A percentile compares a stretch with the other conserved stretches of the same genome.
Evolutionary conservation across 2,888 invertebrate species (phyloP).

Genomic region (Atrina japonica): DNA sequence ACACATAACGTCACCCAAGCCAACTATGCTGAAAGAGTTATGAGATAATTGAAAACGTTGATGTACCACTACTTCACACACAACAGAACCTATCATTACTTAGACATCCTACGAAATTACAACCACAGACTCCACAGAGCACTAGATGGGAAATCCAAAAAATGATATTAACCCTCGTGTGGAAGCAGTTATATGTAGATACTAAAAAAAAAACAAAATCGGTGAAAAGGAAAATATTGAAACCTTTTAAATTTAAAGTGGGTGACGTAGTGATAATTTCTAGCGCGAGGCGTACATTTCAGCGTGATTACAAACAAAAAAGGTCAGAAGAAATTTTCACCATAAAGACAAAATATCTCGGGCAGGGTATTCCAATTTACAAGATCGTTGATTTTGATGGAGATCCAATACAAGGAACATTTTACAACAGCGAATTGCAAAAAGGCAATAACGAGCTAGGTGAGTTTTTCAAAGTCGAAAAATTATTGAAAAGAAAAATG

Average conservation of each 20-base stretch:
- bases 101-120: slow-evolving; percentile 43
- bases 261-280: slow-evolving; percentile 17
- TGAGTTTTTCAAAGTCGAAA: slow-evolving; percentile 49
- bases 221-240: not conserved
- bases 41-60: slow-evolving; percentile 20
- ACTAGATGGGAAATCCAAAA: slow-evolving; percentile 42
- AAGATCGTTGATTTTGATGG: slow-evolving; percentile 23
- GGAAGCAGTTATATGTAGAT: slow-evolving; percentile 34
- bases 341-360: slow-evolving; percentile 12
- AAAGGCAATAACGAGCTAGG: slow-evolving; percentile 47
- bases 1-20: slow-evolving; percentile 31
- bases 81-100: slow-evolving; percentile 37
- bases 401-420: slow-evolving; percentile 11
- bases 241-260: slow-evolving; percentile 11
- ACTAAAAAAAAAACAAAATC: not conserved
- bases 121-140: slow-evolving; percentile 45
- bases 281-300: not conserved
- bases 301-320: slow-evolving; percentile 10
- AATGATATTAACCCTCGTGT: slow-evolving; percentile 43
- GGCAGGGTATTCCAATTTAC: slow-evolving; percentile 33
- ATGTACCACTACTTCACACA: slow-evolving; percentile 27
- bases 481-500: slow-evolving; percentile 40
- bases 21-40: slow-evolving; percentile 32
- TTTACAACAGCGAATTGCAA: slow-evolving; percentile 31
- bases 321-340: slow-evolving; percentile 22